phyloP scores from a whole-genome alignment of 2,888 invertebrate species.

The Autographa pulchrina region DNA sequence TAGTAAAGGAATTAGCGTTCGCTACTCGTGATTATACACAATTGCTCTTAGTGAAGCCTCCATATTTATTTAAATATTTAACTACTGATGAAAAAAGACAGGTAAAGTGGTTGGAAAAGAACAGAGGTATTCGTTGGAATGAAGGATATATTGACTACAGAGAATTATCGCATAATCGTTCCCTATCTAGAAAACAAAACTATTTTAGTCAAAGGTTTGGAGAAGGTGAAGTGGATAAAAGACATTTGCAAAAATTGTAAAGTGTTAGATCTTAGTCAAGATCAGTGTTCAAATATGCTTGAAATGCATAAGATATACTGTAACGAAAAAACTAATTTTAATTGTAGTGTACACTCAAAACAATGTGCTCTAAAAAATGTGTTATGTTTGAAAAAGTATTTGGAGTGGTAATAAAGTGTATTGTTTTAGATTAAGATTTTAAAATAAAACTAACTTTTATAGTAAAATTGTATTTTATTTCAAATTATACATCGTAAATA shows the following conservation, averaged over 20 bases:
- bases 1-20: too few species aligned
- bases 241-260: slow-evolving; percentile 5
- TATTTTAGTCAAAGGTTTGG: neutral
- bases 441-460: too few species aligned
- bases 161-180: slow-evolving; percentile 5
- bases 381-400: too few species aligned
- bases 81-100: too few species aligned
- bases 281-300: neutral
- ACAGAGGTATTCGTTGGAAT: slow-evolving; percentile 14
- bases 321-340: neutral
- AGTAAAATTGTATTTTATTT: too few species aligned
- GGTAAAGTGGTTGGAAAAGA: slow-evolving; percentile 22
- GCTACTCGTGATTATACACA: too few species aligned
- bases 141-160: slow-evolving; percentile 12
- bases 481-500: too few species aligned
- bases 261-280: neutral
- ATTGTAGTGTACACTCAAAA: slow-evolving; percentile 3
- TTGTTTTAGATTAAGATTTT: too few species aligned
- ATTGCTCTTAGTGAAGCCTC: too few species aligned
- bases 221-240: too few species aligned
- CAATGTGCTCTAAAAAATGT: slow-evolving; percentile 15
- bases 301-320: slow-evolving; percentile 8
- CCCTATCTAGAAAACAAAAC: slow-evolving; percentile 4
- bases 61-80: too few species aligned
- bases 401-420: too few species aligned